A percentile compares a stretch with the other conserved stretches of the same genome.
phyloP scores from a whole-genome alignment of 2,797 vertebrate species.

The Nannoperca obscura region DNA sequence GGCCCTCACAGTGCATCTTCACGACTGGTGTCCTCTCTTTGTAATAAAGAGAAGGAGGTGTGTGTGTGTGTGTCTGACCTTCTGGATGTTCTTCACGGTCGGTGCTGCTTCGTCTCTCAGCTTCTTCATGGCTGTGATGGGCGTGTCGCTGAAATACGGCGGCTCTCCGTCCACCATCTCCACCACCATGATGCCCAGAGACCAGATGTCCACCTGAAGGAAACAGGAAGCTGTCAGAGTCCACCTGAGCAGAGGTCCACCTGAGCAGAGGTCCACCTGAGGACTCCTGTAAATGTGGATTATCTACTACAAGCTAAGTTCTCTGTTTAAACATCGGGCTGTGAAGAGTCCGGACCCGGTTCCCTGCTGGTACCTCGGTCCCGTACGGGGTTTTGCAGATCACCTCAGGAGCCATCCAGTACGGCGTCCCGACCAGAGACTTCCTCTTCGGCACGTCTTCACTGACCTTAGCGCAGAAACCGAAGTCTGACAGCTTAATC shows the following conservation, averaged over 20 bases:
- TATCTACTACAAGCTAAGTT: not conserved
- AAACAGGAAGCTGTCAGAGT: not conserved
- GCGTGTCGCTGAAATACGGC: constrained; percentile 95
- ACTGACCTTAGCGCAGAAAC: constrained; percentile 98
- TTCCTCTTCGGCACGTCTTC: constrained; percentile 95
- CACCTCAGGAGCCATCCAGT: constrained; percentile 96
- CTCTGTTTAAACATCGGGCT: no score
- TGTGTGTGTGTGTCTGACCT: constrained; percentile 79
- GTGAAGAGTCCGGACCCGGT: not conserved
- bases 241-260: not conserved
- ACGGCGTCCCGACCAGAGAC: constrained; percentile 94
- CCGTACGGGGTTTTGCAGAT: constrained; percentile 92
- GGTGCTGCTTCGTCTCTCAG: constrained; percentile 92
- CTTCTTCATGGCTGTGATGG: constrained; percentile 94
- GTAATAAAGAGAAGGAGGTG: not conserved
- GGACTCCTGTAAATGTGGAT: not conserved
- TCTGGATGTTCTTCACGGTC: constrained; percentile 88
- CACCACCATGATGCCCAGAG: constrained; percentile 97
- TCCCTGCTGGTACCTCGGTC: constrained; percentile 87
- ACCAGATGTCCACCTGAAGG: constrained; percentile 95
- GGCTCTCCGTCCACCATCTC: constrained; percentile 98
- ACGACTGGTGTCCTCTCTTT: not conserved
- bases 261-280: not conserved
- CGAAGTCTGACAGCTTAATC: constrained; percentile 98
- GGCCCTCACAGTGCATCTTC: not conserved